Evolutionary conservation across 2,888 invertebrate genomes (phyloP).

Genomic region (Protonemura montana): DNA sequence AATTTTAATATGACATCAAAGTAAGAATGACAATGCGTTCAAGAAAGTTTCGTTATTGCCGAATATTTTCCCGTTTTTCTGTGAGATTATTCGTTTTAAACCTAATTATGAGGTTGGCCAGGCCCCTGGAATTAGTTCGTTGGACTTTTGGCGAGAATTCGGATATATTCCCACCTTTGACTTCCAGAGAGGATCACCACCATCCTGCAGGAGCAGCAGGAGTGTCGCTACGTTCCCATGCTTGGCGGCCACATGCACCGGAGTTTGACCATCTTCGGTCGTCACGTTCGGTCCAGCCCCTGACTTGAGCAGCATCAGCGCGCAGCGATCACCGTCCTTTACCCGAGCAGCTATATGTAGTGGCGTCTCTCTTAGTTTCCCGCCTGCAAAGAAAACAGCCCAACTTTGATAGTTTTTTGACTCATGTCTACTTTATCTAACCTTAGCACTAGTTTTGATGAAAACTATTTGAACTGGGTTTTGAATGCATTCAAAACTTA

Average conservation of each 20-base stretch:
- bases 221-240: conserved; percentile 90
- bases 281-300: conserved; percentile 96
- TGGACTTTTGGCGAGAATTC: no score
- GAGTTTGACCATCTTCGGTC: conserved; percentile 96
- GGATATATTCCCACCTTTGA: conserved; percentile 74
- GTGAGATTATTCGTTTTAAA: no score
- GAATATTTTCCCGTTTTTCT: no score
- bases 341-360: conserved; percentile 96
- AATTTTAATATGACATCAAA: neutral
- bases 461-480: no score
- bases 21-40: no score
- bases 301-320: conserved; percentile 95
- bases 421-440: no score
- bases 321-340: conserved; percentile 90
- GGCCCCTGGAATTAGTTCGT: no score
- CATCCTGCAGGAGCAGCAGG: conserved; percentile 87
- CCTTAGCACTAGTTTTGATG: no score
- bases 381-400: conserved; percentile 65
- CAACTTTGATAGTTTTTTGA: no score
- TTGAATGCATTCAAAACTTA: no score
- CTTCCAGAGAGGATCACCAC: conserved; percentile 89
- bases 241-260: conserved; percentile 94
- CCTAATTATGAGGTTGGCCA: no score
- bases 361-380: conserved; percentile 90
- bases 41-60: no score